Evolutionary conservation across 37 sponge, comb jelly and placozoan genomes (phyloP).

Genomic region (Spongilla lacustris): DNA sequence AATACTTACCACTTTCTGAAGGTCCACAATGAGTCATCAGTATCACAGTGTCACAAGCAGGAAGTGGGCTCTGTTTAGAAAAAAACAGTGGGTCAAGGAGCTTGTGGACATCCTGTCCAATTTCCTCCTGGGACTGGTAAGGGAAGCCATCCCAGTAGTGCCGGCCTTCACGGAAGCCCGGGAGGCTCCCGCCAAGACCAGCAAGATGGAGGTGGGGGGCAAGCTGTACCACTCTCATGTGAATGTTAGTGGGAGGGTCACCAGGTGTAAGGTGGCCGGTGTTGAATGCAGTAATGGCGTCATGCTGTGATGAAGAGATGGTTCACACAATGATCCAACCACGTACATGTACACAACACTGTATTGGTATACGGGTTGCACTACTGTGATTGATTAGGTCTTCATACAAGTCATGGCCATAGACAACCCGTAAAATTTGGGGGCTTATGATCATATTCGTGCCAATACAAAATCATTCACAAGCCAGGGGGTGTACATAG

Average conservation of each 20-base stretch:
- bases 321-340: not conserved
- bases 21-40: conserved; percentile 93
- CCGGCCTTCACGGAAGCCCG: conserved; percentile 68
- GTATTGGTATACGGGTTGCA: no score
- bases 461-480: no score
- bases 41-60: conserved; percentile 57
- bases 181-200: conserved; percentile 88
- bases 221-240: conserved; percentile 50
- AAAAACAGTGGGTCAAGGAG: conserved; percentile 53
- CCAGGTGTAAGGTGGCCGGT: conserved; percentile 4
- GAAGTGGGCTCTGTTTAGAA: not conserved
- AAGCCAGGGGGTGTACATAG: no score
- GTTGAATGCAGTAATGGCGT: conserved; percentile 47
- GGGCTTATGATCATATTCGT: no score
- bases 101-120: conserved; percentile 34
- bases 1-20: conserved; percentile 38
- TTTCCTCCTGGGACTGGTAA: conserved; percentile 50
- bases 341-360: no score
- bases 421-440: no score
- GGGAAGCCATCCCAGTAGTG: conserved; percentile 80
- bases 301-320: conserved; percentile 46
- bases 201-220: conserved; percentile 61
- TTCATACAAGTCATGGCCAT: no score
- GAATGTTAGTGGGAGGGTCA: conserved; percentile 65
- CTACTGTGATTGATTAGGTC: no score